phyloP scores from a whole-genome alignment of 2,888 invertebrate genomes.

The Nephrotoma flavescens region DNA sequence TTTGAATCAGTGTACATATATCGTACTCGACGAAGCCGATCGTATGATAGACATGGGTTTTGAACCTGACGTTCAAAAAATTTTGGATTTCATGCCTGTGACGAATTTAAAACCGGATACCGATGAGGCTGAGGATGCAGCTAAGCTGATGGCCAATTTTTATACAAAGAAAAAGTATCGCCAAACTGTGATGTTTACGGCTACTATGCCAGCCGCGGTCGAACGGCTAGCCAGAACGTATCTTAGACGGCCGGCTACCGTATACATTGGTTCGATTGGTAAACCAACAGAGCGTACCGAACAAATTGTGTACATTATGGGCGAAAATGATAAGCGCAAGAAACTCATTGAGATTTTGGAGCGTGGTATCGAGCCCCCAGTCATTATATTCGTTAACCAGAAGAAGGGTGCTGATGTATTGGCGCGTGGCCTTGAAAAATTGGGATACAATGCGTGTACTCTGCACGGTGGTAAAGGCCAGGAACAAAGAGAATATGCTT shows the following conservation, averaged over 20 bases:
- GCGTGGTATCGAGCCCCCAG: constrained; percentile 86
- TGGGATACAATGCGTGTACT: constrained; percentile 92
- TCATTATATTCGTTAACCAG: constrained; percentile 99
- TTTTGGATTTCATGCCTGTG: constrained; percentile 95
- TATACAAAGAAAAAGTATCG: constrained; percentile 91
- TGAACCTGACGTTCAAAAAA: constrained; percentile 95
- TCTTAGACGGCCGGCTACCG: constrained; percentile 88
- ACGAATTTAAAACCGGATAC: constrained; percentile 95
- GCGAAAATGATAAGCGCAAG: constrained; percentile 90
- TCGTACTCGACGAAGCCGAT: constrained; percentile 92
- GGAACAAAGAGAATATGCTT: constrained; percentile 95
- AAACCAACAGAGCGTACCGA: constrained; percentile 96
- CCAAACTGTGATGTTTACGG: constrained; percentile 99
- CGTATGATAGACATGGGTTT: constrained; percentile 99
- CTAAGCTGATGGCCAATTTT: constrained; percentile 81
- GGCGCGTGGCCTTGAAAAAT: constrained; percentile 91
- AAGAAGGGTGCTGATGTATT: constrained; percentile 99
- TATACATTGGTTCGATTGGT: constrained; percentile 92
- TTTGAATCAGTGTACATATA: constrained; percentile 94
- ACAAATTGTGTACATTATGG: constrained; percentile 91
- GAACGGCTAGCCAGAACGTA: constrained; percentile 92
- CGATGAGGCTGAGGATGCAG: constrained; percentile 94
- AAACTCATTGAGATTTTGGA: constrained; percentile 88
- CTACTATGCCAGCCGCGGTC: constrained; percentile 98
- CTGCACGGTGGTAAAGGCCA: constrained; percentile 99